These are phyloP conservation scores for Ascaphus truei DNA, from an alignment of 2,113 vertebrate species.

Conservation along the genomic window DNA sequence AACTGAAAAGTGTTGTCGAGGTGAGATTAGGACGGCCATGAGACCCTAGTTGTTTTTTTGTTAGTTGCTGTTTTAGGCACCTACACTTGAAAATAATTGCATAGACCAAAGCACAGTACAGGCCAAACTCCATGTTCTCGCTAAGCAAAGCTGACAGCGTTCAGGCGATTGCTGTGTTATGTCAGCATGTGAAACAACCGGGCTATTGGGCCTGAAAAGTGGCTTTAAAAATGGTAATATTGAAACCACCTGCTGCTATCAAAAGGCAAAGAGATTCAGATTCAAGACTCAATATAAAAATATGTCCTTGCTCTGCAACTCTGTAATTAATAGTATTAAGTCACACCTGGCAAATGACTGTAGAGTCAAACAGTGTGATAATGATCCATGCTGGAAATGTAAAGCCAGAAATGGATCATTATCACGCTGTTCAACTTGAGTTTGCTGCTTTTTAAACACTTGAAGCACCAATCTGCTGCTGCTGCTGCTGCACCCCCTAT, in stretches of 20 bases:
- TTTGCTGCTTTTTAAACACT: too few species aligned
- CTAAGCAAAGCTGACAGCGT: slow-evolving; percentile 1
- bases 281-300: too few species aligned
- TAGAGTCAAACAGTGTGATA: not conserved
- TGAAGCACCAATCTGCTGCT: too few species aligned
- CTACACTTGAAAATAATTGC: not conserved
- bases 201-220: not conserved
- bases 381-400: not conserved
- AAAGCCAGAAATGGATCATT: not conserved
- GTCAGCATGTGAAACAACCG: not conserved
- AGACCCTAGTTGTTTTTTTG: too few species aligned
- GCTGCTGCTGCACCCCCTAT: too few species aligned
- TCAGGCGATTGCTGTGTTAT: not conserved
- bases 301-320: not conserved
- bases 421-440: too few species aligned
- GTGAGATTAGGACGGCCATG: too few species aligned
- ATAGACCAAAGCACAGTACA: not conserved
- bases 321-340: slow-evolving; percentile 5
- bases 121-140: not conserved
- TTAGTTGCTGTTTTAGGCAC: not conserved
- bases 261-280: not conserved
- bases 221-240: not conserved
- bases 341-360: not conserved
- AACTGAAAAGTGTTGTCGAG: too few species aligned
- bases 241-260: slow-evolving; percentile 17